These are phyloP conservation scores for Neolamprologus longior DNA, from an alignment of 2,113 vertebrate species.

Conservation along the genomic window DNA sequence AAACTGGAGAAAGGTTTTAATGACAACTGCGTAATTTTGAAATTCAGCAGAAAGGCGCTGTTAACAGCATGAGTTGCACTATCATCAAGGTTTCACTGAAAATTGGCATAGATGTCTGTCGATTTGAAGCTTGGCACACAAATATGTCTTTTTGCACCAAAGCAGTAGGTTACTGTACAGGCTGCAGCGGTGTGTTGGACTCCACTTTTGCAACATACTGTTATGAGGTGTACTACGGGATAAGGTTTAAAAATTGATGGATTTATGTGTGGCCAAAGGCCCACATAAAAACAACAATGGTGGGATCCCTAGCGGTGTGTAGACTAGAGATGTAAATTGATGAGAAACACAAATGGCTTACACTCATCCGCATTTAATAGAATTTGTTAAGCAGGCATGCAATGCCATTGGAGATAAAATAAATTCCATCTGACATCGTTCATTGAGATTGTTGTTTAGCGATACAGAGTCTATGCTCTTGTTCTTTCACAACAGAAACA, in stretches of 20 bases:
- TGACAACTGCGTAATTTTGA: constrained; percentile 14
- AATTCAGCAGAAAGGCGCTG: constrained; percentile 32
- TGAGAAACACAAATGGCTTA: neutral
- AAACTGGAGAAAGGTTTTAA: constrained; percentile 14
- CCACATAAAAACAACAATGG: neutral
- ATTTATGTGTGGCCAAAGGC: neutral
- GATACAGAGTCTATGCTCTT: constrained; percentile 17
- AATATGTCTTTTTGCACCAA: neutral
- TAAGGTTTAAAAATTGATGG: neutral
- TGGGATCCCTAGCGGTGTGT: neutral
- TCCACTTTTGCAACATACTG: neutral
- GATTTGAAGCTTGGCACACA: neutral
- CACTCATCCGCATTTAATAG: constrained; percentile 1
- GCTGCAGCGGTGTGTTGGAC: neutral
- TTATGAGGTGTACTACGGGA: neutral
- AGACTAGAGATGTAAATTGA: neutral
- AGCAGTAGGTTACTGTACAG: neutral
- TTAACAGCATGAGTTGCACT: neutral
- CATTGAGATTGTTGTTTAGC: constrained; percentile 4
- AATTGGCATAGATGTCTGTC: neutral
- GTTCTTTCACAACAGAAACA: constrained; percentile 68
- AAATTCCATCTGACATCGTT: constrained; percentile 37
- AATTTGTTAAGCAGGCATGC: constrained; percentile 12
- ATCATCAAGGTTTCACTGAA: neutral
- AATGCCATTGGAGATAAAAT: constrained; percentile 9